phyloP scores from a whole-genome alignment of 37 sponge, comb jelly and placozoan species.

The Beroe forskalii region DNA sequence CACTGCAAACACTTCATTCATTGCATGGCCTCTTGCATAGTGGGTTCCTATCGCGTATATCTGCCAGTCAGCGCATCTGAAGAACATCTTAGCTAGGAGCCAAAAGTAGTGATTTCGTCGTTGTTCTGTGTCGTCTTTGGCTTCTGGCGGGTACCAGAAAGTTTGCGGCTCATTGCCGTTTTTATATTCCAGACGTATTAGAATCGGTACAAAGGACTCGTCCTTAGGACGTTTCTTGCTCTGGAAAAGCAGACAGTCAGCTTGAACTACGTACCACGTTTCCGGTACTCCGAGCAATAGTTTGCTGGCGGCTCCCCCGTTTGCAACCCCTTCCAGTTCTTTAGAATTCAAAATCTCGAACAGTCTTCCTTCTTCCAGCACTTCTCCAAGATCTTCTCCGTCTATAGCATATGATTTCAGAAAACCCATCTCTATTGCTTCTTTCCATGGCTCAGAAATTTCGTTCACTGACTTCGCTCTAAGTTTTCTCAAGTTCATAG shows the following conservation, averaged over 20 bases:
- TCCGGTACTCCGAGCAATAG: neutral
- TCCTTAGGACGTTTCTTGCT: constrained; percentile 13
- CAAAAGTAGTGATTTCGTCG: neutral
- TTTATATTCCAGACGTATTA: constrained; percentile 8
- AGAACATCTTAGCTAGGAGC: constrained; percentile 24
- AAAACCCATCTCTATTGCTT: neutral
- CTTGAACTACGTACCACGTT: constrained; percentile 1
- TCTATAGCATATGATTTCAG: neutral
- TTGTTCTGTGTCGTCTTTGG: neutral
- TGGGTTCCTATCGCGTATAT: neutral
- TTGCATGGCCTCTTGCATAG: neutral
- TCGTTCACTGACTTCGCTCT: no score
- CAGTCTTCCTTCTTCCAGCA: neutral
- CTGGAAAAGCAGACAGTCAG: neutral
- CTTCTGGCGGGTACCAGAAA: neutral
- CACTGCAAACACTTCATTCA: neutral
- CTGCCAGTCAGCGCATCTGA: constrained; percentile 3
- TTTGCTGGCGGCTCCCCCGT: neutral
- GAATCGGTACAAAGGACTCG: neutral
- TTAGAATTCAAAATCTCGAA: neutral
- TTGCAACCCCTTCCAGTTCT: neutral
- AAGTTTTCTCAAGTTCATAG: neutral
- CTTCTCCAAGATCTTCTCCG: neutral
- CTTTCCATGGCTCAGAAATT: neutral
- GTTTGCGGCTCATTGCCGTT: neutral